Evolutionary conservation across 1,140 invertebrate species (phyloP).

Genomic region (Leptinotarsa texana): DNA sequence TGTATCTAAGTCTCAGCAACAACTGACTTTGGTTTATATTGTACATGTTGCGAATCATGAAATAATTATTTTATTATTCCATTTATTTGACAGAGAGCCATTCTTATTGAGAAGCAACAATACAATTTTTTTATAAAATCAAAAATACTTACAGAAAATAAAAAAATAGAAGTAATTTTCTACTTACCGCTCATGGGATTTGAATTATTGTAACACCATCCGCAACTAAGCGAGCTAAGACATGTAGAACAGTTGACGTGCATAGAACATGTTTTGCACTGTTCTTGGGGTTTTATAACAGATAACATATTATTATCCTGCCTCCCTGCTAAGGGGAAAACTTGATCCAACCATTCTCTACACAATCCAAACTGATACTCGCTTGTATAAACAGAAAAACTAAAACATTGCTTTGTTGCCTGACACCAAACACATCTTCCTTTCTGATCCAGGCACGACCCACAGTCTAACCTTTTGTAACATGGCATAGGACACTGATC

Average conservation of each 20-base stretch:
- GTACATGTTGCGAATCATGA: no score
- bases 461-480: conserved; percentile 74
- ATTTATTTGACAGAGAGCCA: no score
- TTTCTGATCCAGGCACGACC: conserved; percentile 79
- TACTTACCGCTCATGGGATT: conserved; percentile 80
- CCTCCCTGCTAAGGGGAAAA: conserved; percentile 53
- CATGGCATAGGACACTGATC: conserved; percentile 76
- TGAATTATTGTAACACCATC: conserved; percentile 88
- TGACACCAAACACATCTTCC: conserved; percentile 95
- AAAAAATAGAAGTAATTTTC: neutral
- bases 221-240: conserved; percentile 81
- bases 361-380: conserved; percentile 92
- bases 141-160: no score
- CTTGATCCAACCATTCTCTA: conserved; percentile 88
- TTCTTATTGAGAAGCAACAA: no score
- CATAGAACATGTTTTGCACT: conserved; percentile 80
- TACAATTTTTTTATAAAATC: no score
- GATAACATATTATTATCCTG: conserved; percentile 50
- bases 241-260: conserved; percentile 81
- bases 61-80: no score
- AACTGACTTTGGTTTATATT: no score
- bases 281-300: conserved; percentile 59
- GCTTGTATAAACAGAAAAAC: conserved; percentile 92
- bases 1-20: no score
- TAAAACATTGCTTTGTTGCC: conserved; percentile 87